Percentiles rank a stretch among this genome's conserved stretches.
Evolutionary conservation across 2,113 vertebrate genomes (phyloP).

Genomic region (Pteruthius melanotis): DNA sequence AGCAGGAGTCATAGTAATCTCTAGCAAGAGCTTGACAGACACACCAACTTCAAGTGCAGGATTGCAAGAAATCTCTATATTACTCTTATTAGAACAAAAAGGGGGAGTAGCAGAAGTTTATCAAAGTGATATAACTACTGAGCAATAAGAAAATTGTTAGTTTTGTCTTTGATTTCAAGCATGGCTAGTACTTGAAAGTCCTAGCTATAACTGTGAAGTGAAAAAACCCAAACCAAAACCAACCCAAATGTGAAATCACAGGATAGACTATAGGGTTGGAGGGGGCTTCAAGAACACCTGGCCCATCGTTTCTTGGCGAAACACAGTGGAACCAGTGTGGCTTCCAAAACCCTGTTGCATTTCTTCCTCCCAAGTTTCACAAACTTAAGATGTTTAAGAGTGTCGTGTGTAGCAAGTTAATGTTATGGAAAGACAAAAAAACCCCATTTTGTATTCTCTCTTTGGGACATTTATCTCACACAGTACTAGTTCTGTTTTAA

Average conservation of each 20-base stretch:
- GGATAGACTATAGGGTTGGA: background rate
- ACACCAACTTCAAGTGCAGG: background rate
- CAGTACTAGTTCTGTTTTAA: background rate
- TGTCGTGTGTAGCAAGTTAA: background rate
- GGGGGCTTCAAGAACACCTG: background rate
- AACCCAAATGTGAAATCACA: rapidly evolving
- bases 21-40: background rate
- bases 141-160: background rate
- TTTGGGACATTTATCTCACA: rapidly evolving
- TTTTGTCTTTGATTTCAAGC: background rate
- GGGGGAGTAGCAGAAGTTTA: background rate
- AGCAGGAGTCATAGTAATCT: background rate
- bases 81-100: background rate
- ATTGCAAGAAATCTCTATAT: background rate
- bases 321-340: background rate
- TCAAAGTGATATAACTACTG: background rate
- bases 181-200: background rate
- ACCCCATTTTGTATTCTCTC: rapidly evolving
- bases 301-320: background rate
- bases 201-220: background rate
- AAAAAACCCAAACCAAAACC: background rate
- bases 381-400: background rate
- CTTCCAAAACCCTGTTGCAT: background rate
- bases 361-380: background rate
- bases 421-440: background rate